Evolutionary conservation across 2,888 invertebrate genomes (phyloP).

Genomic region (Subacronicta megacephala): DNA sequence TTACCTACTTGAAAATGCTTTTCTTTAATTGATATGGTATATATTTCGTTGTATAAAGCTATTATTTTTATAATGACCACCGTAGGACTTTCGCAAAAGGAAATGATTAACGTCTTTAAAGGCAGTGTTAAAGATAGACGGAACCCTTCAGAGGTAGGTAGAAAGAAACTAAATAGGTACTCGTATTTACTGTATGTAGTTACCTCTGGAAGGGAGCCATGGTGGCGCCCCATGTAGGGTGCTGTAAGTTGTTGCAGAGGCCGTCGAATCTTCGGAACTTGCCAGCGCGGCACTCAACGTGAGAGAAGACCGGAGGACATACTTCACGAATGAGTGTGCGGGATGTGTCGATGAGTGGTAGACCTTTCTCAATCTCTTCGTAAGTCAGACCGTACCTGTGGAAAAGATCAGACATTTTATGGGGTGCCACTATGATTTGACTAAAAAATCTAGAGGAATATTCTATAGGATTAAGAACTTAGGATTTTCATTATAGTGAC

Average conservation of each 20-base stretch:
- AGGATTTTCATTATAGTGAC: too few species aligned
- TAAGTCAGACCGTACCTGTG: conserved; percentile 94
- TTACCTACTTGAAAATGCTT: conserved; percentile 5
- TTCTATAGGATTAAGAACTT: too few species aligned
- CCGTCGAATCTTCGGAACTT: conserved; percentile 96
- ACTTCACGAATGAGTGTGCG: conserved; percentile 95
- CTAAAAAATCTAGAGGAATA: background rate
- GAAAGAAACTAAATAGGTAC: background rate
- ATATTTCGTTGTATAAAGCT: too few species aligned
- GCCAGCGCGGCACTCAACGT: conserved; percentile 96
- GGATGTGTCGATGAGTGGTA: conserved; percentile 96
- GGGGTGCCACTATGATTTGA: too few species aligned
- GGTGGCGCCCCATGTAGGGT: conserved; percentile 97
- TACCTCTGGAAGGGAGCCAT: conserved; percentile 95
- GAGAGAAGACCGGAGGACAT: conserved; percentile 96
- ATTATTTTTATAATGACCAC: too few species aligned
- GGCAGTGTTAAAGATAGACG: too few species aligned
- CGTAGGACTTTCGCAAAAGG: too few species aligned
- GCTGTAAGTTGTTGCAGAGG: conserved; percentile 95
- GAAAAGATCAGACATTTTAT: conserved; percentile 14
- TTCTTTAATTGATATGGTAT: background rate
- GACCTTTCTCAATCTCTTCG: conserved; percentile 96
- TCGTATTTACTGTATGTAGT: background rate
- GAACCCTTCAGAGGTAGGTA: too few species aligned
- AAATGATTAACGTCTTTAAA: too few species aligned